Evolutionary conservation across 2,797 vertebrate species (phyloP), one percentile per base, ranked within the genome.

Genomic region (Sternotherus odoratus): DNA sequence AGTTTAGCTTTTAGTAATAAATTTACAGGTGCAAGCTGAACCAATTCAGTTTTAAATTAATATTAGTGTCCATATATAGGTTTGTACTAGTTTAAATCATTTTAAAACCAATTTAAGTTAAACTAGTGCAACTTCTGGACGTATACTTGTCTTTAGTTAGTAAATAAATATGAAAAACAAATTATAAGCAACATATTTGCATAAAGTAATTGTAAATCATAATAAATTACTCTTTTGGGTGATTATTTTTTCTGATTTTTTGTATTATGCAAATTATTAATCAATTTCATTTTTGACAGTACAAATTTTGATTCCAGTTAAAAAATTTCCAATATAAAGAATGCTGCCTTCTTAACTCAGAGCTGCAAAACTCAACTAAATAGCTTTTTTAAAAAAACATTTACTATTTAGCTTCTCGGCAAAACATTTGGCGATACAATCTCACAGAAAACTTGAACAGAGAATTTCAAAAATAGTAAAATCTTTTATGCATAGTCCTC

Each of bases 81-180:
- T 57, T 91, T 48, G 91, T 72, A 93, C 28, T 0, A 86, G 66
- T 88, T 54, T 83, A 66, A 91, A 3, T 4, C 79, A 50, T 43
- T 81, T 50, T 66, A 88, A 57, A 48, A 46, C 69, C 39, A n/a
- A 75, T 88, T 83, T 53, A 84, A 92, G 84, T 89, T 75, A 80
- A 75, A 74, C 23, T 39, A 46, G 39, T 28, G 39, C 39, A 74
- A 23, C 39, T 79, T 94, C 11, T 60, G 69, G 81, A 23, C 28
- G 39, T 74, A 24, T 39, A 28, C 23, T 46, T 12, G 12, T 24
- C 12, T 6, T 26, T 43, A 26, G 69, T 4, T 26, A 8, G 39
- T 43, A 74, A 74, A 46, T 74, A 74, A 74, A 26, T 74, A 28
- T 43, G 36, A 74, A 74, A 43, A 74, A 74, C 24, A 43, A 26